Conservation (phyloP, 2,888 invertebrate species). For the Tribolium freemani region DNA sequence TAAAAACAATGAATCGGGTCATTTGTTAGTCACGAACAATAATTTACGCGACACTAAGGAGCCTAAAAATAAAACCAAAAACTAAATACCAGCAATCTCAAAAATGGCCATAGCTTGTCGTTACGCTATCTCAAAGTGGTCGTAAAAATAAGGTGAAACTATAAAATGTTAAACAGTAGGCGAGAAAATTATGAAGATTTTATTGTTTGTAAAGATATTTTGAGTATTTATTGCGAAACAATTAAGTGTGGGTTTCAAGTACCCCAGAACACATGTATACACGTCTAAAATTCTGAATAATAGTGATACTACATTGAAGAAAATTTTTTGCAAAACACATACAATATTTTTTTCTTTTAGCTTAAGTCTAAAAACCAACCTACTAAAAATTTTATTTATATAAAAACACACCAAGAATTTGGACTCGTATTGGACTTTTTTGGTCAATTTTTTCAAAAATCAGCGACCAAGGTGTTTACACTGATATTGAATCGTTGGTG, state of each 20-base stretch:
- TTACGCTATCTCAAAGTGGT: not conserved
- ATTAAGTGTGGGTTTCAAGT: not conserved
- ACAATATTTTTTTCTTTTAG: too few species aligned
- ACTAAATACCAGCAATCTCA: not conserved
- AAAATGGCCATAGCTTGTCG: not conserved
- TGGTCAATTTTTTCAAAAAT: not conserved
- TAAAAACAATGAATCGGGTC: slow-evolving; percentile 17
- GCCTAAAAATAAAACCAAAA: not conserved
- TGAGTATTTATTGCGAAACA: not conserved
- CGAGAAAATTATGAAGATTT: not conserved
- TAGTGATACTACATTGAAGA: too few species aligned
- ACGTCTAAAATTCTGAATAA: too few species aligned
- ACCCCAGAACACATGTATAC: too few species aligned
- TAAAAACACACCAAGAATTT: too few species aligned
- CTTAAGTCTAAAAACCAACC: too few species aligned
- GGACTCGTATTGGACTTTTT: not conserved
- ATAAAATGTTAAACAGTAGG: not conserved
- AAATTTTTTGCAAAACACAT: too few species aligned
- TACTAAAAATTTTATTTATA: not conserved
- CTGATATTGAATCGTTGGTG: not conserved
- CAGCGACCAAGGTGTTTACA: not conserved
- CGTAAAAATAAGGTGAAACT: not conserved
- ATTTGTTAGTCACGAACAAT: slow-evolving; percentile 31
- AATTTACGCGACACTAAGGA: slow-evolving; percentile 20
- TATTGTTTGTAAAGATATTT: not conserved